Percentiles rank a stretch among this genome's conserved stretches.
Evolutionary conservation across 35 echinoderm and acorn worm genomes (phyloP).

Genomic region (Ophioderma brevispina): DNA sequence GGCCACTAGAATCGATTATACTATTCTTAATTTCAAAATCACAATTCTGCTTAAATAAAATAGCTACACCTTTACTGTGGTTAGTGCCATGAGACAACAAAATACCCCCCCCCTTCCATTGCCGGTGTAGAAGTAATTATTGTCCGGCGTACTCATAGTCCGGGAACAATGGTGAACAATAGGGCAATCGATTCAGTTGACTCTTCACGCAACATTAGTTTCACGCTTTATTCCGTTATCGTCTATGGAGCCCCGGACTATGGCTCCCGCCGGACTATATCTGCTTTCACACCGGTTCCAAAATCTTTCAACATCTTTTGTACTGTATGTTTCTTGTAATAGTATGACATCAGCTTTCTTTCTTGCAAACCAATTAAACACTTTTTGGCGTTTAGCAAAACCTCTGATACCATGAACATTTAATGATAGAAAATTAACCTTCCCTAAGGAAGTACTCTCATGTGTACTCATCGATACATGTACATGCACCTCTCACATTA

Average conservation of each 20-base stretch:
- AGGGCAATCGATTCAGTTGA: no score
- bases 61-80: slow-evolving; percentile 20
- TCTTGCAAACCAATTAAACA: slow-evolving; percentile 30
- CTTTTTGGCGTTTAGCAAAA: slow-evolving; percentile 19
- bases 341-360: slow-evolving; percentile 24
- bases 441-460: no score
- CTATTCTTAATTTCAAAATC: background rate
- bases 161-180: no score
- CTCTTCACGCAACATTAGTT: background rate
- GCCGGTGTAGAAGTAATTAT: no score
- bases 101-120: background rate
- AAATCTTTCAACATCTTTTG: background rate
- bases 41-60: slow-evolving; percentile 22
- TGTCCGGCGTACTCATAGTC: no score
- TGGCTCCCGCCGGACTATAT: no score
- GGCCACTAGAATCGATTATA: background rate
- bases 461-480: no score
- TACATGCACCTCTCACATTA: no score
- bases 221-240: no score
- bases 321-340: slow-evolving; percentile 41
- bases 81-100: background rate
- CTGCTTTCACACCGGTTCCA: no score
- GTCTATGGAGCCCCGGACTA: no score
- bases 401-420: slow-evolving; percentile 40
- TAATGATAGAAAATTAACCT: slow-evolving; percentile 20